Percentiles rank a stretch among this genome's conserved stretches.
These are phyloP conservation scores for Chlorospingus flavigularis DNA, from an alignment of 2,797 vertebrate species.

Conservation along the genomic window DNA sequence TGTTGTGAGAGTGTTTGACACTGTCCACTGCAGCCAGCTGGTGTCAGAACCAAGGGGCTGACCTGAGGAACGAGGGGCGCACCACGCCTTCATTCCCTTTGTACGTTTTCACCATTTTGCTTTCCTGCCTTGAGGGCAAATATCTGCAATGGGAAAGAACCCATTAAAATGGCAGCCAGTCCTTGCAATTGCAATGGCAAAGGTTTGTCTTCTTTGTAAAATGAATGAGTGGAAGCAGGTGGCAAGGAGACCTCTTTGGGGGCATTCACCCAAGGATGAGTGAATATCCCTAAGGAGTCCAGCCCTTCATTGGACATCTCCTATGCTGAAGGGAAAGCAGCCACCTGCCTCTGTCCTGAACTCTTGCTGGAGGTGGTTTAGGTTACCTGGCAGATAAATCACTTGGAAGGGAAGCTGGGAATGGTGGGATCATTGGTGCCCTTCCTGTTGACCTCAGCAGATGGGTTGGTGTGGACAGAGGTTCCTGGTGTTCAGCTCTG, in stretches of 20 bases:
- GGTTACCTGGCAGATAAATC: background rate
- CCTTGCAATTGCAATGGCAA: background rate
- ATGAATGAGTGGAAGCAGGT: background rate
- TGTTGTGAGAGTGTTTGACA: background rate
- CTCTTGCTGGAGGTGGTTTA: background rate
- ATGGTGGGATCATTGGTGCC: background rate
- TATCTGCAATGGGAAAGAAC: background rate
- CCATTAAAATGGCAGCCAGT: background rate
- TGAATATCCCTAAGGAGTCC: background rate
- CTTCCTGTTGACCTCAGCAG: background rate
- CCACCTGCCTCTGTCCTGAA: background rate
- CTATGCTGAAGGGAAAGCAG: background rate
- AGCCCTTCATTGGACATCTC: background rate
- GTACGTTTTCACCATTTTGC: background rate
- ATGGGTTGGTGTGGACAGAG: background rate
- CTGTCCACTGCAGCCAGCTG: background rate
- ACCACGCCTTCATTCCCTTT: background rate
- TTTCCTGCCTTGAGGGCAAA: background rate
- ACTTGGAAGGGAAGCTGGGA: background rate
- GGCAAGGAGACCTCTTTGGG: background rate
- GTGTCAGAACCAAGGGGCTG: background rate
- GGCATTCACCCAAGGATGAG: background rate
- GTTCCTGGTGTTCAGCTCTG: background rate
- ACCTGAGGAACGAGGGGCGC: background rate
- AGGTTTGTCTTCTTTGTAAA: background rate